These are phyloP conservation scores for Willisornis vidua DNA, from an alignment of 2,113 vertebrate genomes.

Conservation along the genomic window DNA sequence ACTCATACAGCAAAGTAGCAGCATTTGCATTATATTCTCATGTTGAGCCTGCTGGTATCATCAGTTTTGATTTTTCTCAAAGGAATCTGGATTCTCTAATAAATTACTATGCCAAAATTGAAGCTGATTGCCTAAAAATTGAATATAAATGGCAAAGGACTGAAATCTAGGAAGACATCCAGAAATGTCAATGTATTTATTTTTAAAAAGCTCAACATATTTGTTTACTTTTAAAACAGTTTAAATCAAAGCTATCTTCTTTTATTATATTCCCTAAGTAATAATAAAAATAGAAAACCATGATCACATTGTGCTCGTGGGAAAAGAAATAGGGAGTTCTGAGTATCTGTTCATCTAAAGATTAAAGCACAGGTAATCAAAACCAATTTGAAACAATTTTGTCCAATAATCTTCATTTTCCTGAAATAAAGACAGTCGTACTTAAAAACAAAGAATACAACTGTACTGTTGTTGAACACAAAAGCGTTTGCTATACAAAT, in stretches of 20 bases:
- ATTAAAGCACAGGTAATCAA: conserved; percentile 62
- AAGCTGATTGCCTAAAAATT: conserved; percentile 53
- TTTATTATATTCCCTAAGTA: conserved; percentile 57
- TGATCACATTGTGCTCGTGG: conserved; percentile 7
- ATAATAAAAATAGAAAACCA: conserved; percentile 58
- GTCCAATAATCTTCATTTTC: conserved; percentile 62
- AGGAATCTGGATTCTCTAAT: conserved; percentile 32
- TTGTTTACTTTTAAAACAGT: conserved; percentile 67
- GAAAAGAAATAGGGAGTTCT: conserved; percentile 36
- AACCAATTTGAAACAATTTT: conserved; percentile 65
- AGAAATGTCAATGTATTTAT: conserved; percentile 52
- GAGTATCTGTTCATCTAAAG: conserved; percentile 36
- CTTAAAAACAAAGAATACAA: conserved; percentile 30
- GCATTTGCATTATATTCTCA: not conserved
- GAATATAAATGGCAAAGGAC: conserved; percentile 56
- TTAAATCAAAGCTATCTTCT: conserved; percentile 61
- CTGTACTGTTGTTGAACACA: not conserved
- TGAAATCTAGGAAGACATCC: conserved; percentile 44
- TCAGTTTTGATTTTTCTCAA: conserved; percentile 36
- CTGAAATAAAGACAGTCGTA: conserved; percentile 55
- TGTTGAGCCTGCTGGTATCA: conserved; percentile 41
- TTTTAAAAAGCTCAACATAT: conserved; percentile 59
- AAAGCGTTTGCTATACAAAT: not conserved
- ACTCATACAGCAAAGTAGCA: not conserved
- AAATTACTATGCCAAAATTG: conserved; percentile 44